Evolutionary conservation across 2,113 vertebrate genomes (phyloP).

Genomic region (Alosa alosa): DNA sequence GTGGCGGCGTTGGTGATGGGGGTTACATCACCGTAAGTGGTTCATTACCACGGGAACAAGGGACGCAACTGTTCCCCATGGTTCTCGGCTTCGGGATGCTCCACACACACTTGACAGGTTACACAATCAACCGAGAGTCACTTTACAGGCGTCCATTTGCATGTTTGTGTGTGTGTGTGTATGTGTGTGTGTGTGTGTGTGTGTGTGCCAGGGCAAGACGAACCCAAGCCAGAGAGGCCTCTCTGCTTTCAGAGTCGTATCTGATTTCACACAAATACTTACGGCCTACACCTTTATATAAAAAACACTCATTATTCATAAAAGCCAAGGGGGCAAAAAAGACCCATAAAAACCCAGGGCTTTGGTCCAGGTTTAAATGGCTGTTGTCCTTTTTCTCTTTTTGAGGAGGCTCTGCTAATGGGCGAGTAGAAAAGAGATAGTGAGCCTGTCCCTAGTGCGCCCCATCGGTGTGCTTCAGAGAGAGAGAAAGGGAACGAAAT

Average conservation of each 20-base stretch:
- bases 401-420: neutral
- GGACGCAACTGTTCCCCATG: constrained; percentile 19
- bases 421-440: neutral
- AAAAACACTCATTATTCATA: neutral
- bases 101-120: constrained; percentile 45
- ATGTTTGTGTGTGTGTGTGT: constrained; percentile 26
- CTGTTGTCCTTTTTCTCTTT: neutral
- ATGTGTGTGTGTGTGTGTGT: neutral
- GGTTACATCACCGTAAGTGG: constrained; percentile 42
- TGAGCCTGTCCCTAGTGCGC: neutral
- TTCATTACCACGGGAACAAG: constrained; percentile 45
- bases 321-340: neutral
- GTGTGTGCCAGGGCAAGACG: neutral
- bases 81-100: constrained; percentile 12
- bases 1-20: neutral
- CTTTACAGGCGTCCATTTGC: constrained; percentile 50
- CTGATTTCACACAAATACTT: constrained; percentile 21
- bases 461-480: neutral
- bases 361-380: constrained; percentile 11
- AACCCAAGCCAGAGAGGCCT: constrained; percentile 7
- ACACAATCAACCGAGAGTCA: constrained; percentile 46
- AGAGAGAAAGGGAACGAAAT: neutral
- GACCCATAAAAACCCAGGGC: neutral
- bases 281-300: constrained; percentile 7
- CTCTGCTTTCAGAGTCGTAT: neutral